Evolutionary conservation across 2,888 invertebrate genomes (phyloP), one percentile per base, ranked within the genome.

Genomic region (Mythimna vitellina): DNA sequence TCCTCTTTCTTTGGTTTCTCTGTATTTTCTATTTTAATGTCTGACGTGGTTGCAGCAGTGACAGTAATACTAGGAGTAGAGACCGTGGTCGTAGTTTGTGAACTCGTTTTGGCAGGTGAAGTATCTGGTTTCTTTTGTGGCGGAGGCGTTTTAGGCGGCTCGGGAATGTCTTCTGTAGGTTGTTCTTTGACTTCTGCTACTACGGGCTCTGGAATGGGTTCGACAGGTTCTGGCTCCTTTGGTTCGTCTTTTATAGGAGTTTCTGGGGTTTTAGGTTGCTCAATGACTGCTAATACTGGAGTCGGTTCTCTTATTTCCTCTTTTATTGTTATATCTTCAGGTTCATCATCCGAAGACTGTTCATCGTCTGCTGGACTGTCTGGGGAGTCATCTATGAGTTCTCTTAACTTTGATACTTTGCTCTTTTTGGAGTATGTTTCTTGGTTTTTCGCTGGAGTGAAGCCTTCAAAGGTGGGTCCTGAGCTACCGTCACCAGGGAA

Each of bases 401-500:
- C 94, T 64, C 95, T 90, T 10, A 96, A 87, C 83, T 96, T 95
- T 1, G 93, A 93, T 7, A 95, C 96, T 87, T 96, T 96, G 84
- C 92, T 96, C 84, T 95, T 96, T 81, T 96, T 96, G 0, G 96
- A 96, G 83, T 96, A 96, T 4, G 96, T 96, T 86, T 96, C 96
- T 89, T 96, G 96, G 77, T 96, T 96, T 84, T 96, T 96, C 53
- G 96, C 97, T 0, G 97, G 96, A 14, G 96, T 96, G 73, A 97
- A 96, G 61, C 97, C 97, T 89, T 96, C 96, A 80, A 96, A 96
- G 38, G 96, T 96, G 1, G 96, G 95, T 0, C 95, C 95, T 6
- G 95, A 96, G 62, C 95, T 94, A 56, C 96, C 92, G 42, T 97
- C 96, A 12, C 97, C 96, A 2, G 97, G 96, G 84, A 97, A 97